phyloP scores from a whole-genome alignment of 2,113 vertebrate species.

The Pantherophis guttatus region DNA sequence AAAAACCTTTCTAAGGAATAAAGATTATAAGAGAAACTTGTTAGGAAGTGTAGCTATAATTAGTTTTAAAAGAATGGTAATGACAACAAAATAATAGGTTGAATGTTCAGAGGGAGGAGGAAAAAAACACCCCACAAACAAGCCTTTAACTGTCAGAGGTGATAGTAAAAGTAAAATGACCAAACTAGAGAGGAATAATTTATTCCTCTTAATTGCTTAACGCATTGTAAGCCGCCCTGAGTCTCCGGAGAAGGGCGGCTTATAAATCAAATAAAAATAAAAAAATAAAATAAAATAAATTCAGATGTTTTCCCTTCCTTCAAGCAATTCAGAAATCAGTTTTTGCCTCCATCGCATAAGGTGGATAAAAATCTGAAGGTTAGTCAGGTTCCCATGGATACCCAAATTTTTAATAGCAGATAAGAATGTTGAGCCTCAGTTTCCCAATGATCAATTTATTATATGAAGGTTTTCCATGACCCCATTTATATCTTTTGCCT shows the following conservation, averaged over 20 bases:
- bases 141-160: neutral
- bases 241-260: too few relatives aligned
- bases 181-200: neutral
- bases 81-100: conserved; percentile 54
- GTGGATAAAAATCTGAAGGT: neutral
- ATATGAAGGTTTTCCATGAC: neutral
- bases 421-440: neutral
- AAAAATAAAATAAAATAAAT: too few relatives aligned
- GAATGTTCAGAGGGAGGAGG: neutral
- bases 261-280: too few relatives aligned
- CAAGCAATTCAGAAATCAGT: neutral
- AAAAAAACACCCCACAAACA: neutral
- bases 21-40: conserved; percentile 43
- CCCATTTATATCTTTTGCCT: neutral
- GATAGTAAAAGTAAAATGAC: conserved; percentile 23
- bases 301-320: neutral
- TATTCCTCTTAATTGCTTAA: too few relatives aligned
- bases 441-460: neutral
- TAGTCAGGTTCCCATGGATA: neutral
- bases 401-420: neutral
- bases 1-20: conserved; percentile 35
- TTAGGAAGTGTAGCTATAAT: conserved; percentile 50
- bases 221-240: too few relatives aligned
- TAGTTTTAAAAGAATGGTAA: conserved; percentile 56
- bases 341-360: neutral